Percentiles rank a stretch among this genome's conserved stretches.
These are phyloP conservation scores for Arothron firmamentum DNA, from an alignment of 2,113 vertebrate genomes.

Conservation along the genomic window DNA sequence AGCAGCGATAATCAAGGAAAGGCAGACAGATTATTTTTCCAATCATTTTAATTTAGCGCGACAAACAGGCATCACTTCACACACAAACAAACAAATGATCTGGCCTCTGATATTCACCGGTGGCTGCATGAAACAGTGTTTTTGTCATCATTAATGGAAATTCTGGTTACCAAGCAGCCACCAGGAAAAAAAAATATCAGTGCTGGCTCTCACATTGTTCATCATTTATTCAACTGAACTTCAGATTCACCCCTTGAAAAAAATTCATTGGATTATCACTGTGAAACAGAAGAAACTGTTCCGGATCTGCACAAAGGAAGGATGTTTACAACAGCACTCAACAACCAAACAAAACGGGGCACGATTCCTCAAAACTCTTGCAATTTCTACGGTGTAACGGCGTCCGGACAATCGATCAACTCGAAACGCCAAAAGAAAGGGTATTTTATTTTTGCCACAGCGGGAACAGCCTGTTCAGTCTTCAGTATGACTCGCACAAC, in stretches of 20 bases:
- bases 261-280: conserved; percentile 54
- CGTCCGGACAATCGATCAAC: conserved; percentile 33
- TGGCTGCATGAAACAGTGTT: conserved; percentile 57
- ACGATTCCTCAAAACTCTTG: conserved; percentile 2
- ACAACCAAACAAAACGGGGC: no score
- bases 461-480: conserved; percentile 50
- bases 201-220: conserved; percentile 38
- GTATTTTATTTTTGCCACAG: conserved; percentile 46
- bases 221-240: conserved; percentile 65
- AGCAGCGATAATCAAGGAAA: conserved; percentile 13
- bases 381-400: conserved; percentile 1
- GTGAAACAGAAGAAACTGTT: not conserved
- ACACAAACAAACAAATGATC: conserved; percentile 61
- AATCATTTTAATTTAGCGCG: conserved; percentile 57
- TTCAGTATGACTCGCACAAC: conserved; percentile 55
- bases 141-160: conserved; percentile 68
- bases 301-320: conserved; percentile 28
- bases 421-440: conserved; percentile 36
- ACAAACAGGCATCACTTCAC: conserved; percentile 36
- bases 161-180: conserved; percentile 69
- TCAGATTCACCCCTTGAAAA: conserved; percentile 53
- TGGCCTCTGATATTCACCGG: conserved; percentile 61
- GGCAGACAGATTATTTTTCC: conserved; percentile 34
- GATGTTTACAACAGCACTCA: not conserved
- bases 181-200: conserved; percentile 43